Percentiles rank a stretch among this genome's conserved stretches.
phyloP scores from a whole-genome alignment of 2,888 invertebrate genomes.

The Pteria penguin region DNA sequence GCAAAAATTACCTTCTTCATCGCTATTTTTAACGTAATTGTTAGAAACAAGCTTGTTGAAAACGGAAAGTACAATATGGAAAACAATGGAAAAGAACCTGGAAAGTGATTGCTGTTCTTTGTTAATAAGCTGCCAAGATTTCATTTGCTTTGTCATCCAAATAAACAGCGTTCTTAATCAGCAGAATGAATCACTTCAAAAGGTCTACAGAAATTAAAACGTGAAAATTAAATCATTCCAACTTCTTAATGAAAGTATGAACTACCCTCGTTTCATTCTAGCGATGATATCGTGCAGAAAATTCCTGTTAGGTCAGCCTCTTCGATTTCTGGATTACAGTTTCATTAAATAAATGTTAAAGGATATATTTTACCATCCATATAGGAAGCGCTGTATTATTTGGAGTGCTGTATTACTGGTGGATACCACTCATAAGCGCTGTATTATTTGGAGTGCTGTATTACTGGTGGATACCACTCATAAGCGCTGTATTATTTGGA shows the following conservation, averaged over 20 bases:
- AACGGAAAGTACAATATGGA: slow-evolving; percentile 13
- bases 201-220: slow-evolving; percentile 9
- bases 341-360: no score
- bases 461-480: no score
- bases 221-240: slow-evolving; percentile 22
- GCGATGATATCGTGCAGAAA: neutral
- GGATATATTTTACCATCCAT: no score
- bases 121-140: slow-evolving; percentile 17
- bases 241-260: slow-evolving; percentile 5
- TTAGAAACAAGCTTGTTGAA: slow-evolving; percentile 22
- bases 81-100: slow-evolving; percentile 10
- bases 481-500: no score
- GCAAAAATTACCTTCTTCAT: slow-evolving; percentile 33
- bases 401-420: no score
- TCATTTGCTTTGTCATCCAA: neutral
- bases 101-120: neutral
- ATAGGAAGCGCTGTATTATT: no score
- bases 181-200: slow-evolving; percentile 23
- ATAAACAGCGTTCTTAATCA: neutral
- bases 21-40: slow-evolving; percentile 32
- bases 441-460: no score
- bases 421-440: no score
- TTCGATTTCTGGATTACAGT: no score
- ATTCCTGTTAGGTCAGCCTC: no score
- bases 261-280: neutral